Evolutionary conservation across 2,888 invertebrate genomes (phyloP), one percentile per base, ranked within the genome.

Genomic region (Oligia strigilis): DNA sequence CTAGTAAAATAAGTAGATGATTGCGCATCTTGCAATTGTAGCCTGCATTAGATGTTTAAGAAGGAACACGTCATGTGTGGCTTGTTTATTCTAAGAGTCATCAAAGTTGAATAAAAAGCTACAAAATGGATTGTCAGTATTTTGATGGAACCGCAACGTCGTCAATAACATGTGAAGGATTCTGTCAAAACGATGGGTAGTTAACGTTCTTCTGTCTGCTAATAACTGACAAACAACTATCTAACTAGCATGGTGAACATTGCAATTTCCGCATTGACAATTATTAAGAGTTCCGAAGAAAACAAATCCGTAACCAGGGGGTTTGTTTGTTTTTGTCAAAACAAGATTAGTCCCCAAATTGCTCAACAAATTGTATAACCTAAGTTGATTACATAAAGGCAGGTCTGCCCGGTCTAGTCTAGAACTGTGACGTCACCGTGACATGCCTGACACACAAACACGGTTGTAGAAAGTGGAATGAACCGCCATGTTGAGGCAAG

Each of bases 401-500:
- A 40, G 84, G 75, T 70, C 52, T 58, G 52, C 4, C 55, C 62
- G 29, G 78, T 65, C 77, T 73, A 73, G 89, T 77, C 88, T 87
- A 89, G 80, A 74, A 75, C 23, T 6, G 11, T 89, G 90, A 84
- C 89, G 89, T 89, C 88, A 90, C 14, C 60, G 13, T 64, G 17
- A 62, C 77, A 73, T 62, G 62, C 40, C 72, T 81, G 90, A 85
- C 90, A 88, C 78, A 89, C 77, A 90, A 86, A 89, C 89, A 81
- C 84, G 72, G 19, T 86, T 81, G 40, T 87, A 82, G 90, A 89
- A 89, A 89, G 85, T 83, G 80, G 87, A 77, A 83, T 88, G 78
- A 69, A 72, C 84, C 75, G 72, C 66, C 62, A 23, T 49, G 58
- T 23, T 80, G 81, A 60, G 70, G 78, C 77, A 85, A 86, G 70